phyloP scores from a whole-genome alignment of 1,140 invertebrate genomes.

The Cydia amplana region DNA sequence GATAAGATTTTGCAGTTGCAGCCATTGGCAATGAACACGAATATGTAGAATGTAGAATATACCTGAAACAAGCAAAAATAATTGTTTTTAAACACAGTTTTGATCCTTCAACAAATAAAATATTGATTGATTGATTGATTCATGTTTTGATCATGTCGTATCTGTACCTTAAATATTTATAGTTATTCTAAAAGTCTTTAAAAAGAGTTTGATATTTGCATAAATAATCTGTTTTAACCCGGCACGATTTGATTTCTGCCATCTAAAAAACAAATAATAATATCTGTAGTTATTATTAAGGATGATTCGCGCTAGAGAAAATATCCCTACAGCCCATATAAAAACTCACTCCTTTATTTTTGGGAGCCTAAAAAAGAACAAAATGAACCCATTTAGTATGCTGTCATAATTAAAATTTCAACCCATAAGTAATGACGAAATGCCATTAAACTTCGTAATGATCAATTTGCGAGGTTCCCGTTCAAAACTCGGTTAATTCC shows the following conservation, averaged over 20 bases:
- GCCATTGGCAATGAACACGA: background rate
- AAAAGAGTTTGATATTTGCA: too few relatives aligned
- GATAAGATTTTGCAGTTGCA: background rate
- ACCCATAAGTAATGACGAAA: background rate
- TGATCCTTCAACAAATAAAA: too few relatives aligned
- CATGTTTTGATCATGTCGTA: too few relatives aligned
- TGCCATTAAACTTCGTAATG: slow-evolving; percentile 3
- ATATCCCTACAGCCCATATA: too few relatives aligned
- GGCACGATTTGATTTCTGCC: too few relatives aligned
- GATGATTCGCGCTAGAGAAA: too few relatives aligned
- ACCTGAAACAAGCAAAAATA: background rate
- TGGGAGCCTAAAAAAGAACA: background rate
- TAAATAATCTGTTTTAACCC: too few relatives aligned
- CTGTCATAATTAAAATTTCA: background rate
- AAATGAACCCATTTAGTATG: background rate
- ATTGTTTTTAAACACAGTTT: background rate
- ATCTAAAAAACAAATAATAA: too few relatives aligned
- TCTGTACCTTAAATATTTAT: too few relatives aligned
- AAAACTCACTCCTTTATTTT: background rate
- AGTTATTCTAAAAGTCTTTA: too few relatives aligned
- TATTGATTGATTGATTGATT: too few relatives aligned
- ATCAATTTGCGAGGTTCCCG: slow-evolving; percentile 6
- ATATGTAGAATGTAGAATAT: background rate
- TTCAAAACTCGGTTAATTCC: background rate
- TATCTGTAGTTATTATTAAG: too few relatives aligned